Base-by-base conservation (phyloP, 2,797 vertebrate species). In the Parambassis ranga region DNA sequence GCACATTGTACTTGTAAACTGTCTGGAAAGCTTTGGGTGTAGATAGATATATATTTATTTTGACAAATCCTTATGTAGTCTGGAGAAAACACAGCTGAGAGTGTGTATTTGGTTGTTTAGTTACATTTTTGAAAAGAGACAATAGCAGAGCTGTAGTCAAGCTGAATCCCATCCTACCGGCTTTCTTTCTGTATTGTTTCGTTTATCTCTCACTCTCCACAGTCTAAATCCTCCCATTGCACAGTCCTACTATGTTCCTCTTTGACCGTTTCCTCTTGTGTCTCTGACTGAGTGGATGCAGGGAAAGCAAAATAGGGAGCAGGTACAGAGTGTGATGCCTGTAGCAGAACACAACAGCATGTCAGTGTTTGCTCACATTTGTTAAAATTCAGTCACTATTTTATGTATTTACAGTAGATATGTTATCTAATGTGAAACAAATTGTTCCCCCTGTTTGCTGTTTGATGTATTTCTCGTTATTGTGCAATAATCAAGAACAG, bases 101-200 rank as follows among this genome's bases (percentile, higher is more conserved):
- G 19, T 36, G 14, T 71, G 58, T 53, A 42, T 63, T 64, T 63
- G 26, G 46, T 46, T 57, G 30, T 58, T 52, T 33, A 43, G 20
- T 79, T 30, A 33, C 10, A 38, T 55, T 51, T 63, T 65, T 64
- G 10, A 71, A 58, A 44, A 26, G 24, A 57, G 52, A 65, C 52
- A 62, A 52, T 51, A 39, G 49, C 47, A 37, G 35, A 42, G 46
- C 42, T 31, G 39, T 44, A 53, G 50, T 76, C 27, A 19, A 61
- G 63, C 59, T 44, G 26, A 64, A 52, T 71, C 39, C 51, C 31
- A 26, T 38, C 48, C 58, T 47, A 30, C 38, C 18, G 35, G 42
- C n/a, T 44, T 70, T 38, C 31, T 53, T 58, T 49, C 18, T 36
- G 58, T 38, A 46, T 55, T 58, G 46, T 71, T 33, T 59, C 32